Conservation (phyloP, 2,797 vertebrate species). For the Helarctos malayanus region DNA sequence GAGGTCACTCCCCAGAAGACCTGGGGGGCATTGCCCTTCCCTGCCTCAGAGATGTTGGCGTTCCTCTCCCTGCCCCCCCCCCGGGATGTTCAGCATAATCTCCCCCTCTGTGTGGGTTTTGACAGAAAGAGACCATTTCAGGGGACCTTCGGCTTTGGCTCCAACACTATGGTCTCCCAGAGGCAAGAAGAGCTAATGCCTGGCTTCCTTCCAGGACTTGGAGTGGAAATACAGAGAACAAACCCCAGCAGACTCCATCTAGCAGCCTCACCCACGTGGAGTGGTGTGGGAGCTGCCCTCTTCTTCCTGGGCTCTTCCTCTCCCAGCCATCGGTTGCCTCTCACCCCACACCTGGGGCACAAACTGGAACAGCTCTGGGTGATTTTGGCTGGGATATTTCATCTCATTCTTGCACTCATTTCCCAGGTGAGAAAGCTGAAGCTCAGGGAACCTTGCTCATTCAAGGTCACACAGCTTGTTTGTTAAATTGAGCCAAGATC, state of each 20-base stretch:
- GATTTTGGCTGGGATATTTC: not conserved
- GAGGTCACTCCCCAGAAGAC: not conserved
- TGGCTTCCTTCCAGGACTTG: not conserved
- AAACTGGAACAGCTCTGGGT: not conserved
- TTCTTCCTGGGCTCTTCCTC: not conserved
- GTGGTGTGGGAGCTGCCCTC: not conserved
- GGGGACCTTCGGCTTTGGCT: not conserved
- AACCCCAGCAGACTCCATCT: not conserved
- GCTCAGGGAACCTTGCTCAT: too few relatives aligned
- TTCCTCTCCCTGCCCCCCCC: not conserved
- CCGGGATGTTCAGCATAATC: not conserved
- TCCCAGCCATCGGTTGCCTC: not conserved
- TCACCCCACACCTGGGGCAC: accelerated
- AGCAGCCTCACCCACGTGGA: too few relatives aligned
- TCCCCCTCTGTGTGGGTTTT: not conserved
- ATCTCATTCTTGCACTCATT: not conserved
- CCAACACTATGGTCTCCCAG: not conserved
- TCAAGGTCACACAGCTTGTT: not conserved
- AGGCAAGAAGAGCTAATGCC: not conserved
- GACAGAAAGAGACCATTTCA: not conserved
- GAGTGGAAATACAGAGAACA: not conserved
- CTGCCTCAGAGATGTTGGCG: not conserved
- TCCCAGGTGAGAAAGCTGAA: not conserved
- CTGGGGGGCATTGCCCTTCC: not conserved
- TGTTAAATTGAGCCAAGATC: not conserved